These are phyloP conservation scores for Calcarius lapponicus DNA, from an alignment of 2,797 vertebrate species.

Conservation along the genomic window DNA sequence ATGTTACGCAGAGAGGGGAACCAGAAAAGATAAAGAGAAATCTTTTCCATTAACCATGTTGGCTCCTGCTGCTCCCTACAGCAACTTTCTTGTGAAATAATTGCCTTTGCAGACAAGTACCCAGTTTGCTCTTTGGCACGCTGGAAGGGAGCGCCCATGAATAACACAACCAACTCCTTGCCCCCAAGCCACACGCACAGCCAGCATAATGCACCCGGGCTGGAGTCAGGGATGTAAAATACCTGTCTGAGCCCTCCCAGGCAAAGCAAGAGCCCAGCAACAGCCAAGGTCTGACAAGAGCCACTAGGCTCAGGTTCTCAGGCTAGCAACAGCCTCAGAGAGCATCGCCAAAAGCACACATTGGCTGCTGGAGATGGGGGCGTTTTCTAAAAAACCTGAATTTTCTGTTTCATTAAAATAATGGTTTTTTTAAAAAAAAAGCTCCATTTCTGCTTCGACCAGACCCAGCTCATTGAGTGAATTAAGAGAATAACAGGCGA, in stretches of 20 bases:
- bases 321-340: background rate
- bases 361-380: background rate
- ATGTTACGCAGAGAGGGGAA: background rate
- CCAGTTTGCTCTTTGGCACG: slow-evolving; percentile 54
- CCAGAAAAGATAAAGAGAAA: slow-evolving; percentile 1
- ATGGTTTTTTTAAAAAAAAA: background rate
- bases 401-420: background rate
- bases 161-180: slow-evolving; percentile 41
- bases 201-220: slow-evolving; percentile 57
- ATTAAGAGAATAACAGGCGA: background rate
- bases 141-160: slow-evolving; percentile 38
- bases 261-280: background rate
- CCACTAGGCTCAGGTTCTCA: background rate
- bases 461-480: background rate
- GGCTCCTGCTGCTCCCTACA: slow-evolving; percentile 53
- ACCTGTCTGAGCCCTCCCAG: slow-evolving; percentile 45
- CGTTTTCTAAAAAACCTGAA: background rate
- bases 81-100: slow-evolving; percentile 65
- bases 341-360: background rate
- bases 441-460: background rate
- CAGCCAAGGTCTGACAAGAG: background rate
- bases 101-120: slow-evolving; percentile 62
- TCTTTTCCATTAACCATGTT: background rate
- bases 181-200: slow-evolving; percentile 45
- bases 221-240: slow-evolving; percentile 44